phyloP scores from a whole-genome alignment of 2,113 vertebrate genomes.

The Dascyllus trimaculatus region DNA sequence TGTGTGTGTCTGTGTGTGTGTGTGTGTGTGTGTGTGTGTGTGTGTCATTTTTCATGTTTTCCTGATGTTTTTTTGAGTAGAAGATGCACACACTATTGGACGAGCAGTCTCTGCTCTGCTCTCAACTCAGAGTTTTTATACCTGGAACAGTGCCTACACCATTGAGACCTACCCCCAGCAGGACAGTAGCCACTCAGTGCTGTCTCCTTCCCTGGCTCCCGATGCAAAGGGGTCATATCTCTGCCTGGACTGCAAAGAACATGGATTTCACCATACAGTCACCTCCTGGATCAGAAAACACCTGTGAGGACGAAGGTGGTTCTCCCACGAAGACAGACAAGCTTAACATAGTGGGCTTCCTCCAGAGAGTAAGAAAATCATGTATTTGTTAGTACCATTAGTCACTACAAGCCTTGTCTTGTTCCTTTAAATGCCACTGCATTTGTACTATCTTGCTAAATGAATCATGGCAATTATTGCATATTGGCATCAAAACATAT shows the following conservation, averaged over 20 bases:
- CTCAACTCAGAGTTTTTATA: conserved; percentile 74
- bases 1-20: background rate
- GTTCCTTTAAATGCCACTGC: no score
- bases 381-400: no score
- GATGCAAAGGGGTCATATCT: conserved; percentile 1
- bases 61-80: conserved; percentile 68
- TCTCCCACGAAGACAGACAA: conserved; percentile 62
- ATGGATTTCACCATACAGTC: background rate
- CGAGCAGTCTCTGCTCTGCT: conserved; percentile 84
- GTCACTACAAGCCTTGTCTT: no score
- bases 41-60: background rate
- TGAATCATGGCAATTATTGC: no score
- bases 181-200: conserved; percentile 76
- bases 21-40: no score
- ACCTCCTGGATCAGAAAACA: conserved; percentile 15
- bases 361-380: conserved; percentile 71
- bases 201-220: conserved; percentile 48
- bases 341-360: conserved; percentile 75
- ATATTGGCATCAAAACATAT: no score
- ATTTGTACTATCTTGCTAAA: no score
- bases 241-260: conserved; percentile 21
- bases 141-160: background rate
- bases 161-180: conserved; percentile 5
- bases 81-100: conserved; percentile 87
- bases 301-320: conserved; percentile 15